Conservation (phyloP, 2,888 invertebrate species). For the Mechanitis messenoides region DNA sequence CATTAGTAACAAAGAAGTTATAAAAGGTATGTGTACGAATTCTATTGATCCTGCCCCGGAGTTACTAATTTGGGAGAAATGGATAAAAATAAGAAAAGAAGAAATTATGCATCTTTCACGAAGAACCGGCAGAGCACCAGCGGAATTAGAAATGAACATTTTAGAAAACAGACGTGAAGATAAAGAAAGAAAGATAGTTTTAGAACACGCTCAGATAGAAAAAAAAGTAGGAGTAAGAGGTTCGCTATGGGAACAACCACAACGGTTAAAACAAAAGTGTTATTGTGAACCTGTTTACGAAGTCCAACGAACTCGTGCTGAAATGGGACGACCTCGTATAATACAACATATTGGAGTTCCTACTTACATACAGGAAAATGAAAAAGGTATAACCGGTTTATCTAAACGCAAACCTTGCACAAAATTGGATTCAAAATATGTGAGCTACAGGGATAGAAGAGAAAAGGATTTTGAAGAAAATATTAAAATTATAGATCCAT, state of each 20-base stretch:
- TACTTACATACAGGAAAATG: slow-evolving; percentile 45
- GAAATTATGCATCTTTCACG: slow-evolving; percentile 46
- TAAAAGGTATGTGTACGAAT: slow-evolving; percentile 30
- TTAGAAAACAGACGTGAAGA: slow-evolving; percentile 48
- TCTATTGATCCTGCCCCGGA: slow-evolving; percentile 47
- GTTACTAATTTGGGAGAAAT: slow-evolving; percentile 60
- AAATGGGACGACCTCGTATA: slow-evolving; percentile 47
- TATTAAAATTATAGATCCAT: slow-evolving; percentile 55
- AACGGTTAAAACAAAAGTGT: slow-evolving; percentile 49
- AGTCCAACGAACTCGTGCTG: slow-evolving; percentile 49
- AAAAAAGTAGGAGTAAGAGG: slow-evolving; percentile 46
- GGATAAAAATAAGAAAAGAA: slow-evolving; percentile 57
- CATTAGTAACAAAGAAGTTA: slow-evolving; percentile 25
- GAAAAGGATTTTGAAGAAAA: slow-evolving; percentile 45
- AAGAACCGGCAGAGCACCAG: slow-evolving; percentile 42
- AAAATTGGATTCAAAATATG: slow-evolving; percentile 45
- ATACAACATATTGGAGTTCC: slow-evolving; percentile 63
- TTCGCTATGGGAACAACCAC: slow-evolving; percentile 51
- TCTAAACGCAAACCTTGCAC: slow-evolving; percentile 38
- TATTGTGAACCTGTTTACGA: slow-evolving; percentile 55
- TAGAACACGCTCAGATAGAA: slow-evolving; percentile 57
- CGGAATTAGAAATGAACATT: slow-evolving; percentile 59
- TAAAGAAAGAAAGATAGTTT: slow-evolving; percentile 52
- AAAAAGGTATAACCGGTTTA: slow-evolving; percentile 50
- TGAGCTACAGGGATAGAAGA: slow-evolving; percentile 44